A percentile compares a stretch with the other conserved stretches of the same genome.
Evolutionary conservation across 2,797 vertebrate genomes (phyloP).

Genomic region (Lemur catta): DNA sequence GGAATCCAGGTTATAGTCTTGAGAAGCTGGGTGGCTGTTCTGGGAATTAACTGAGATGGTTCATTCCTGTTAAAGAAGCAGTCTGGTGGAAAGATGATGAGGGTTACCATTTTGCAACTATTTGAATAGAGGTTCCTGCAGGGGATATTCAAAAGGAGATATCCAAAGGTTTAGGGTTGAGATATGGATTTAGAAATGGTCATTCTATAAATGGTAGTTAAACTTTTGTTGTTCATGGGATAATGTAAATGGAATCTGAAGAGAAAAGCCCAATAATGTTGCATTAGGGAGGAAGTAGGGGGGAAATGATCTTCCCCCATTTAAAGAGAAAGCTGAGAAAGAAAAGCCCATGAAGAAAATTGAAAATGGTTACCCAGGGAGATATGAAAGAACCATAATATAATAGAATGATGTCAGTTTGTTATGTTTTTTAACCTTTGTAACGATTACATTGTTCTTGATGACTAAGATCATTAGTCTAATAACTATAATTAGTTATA

Average conservation of each 20-base stretch:
- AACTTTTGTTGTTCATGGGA: not conserved
- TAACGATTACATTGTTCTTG: slow-evolving; percentile 79
- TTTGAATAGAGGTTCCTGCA: accelerated
- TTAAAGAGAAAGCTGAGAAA: not conserved
- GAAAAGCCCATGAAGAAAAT: slow-evolving; percentile 10
- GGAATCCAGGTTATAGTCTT: not conserved
- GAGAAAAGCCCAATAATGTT: not conserved
- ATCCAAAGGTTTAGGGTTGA: not conserved
- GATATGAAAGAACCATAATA: slow-evolving; percentile 46
- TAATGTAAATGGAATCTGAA: not conserved
- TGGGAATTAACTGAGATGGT: not conserved
- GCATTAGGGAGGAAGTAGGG: not conserved
- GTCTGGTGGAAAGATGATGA: not conserved
- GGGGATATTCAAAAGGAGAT: not conserved
- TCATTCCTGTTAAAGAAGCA: not conserved
- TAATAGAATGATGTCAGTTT: slow-evolving; percentile 79
- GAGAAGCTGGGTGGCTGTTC: not conserved
- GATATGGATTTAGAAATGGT: not conserved
- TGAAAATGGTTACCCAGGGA: slow-evolving; percentile 46
- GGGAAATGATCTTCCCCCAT: not conserved
- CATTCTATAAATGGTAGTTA: not conserved
- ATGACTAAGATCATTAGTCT: slow-evolving; percentile 84
- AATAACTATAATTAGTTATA: slow-evolving; percentile 86
- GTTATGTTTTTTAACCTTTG: slow-evolving; percentile 83
- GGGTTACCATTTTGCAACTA: not conserved